These are phyloP conservation scores for Leptopilina drosophilae DNA, from an alignment of 2,888 invertebrate species.

Conservation along the genomic window DNA sequence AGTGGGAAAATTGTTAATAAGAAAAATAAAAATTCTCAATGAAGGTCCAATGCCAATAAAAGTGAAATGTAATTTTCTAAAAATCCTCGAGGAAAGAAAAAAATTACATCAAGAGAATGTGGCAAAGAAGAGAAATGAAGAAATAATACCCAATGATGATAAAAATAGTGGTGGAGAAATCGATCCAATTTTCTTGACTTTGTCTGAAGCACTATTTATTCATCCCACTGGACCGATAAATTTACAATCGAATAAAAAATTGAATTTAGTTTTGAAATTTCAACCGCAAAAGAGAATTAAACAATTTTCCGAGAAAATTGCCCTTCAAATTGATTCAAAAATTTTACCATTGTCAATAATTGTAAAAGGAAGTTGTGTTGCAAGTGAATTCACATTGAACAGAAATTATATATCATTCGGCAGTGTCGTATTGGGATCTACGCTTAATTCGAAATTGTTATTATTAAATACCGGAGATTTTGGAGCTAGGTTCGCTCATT, in stretches of 20 bases:
- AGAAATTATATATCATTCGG: conserved; percentile 78
- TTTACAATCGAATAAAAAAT: conserved; percentile 70
- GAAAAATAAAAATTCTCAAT: conserved; percentile 80
- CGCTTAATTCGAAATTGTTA: conserved; percentile 75
- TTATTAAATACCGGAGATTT: conserved; percentile 80
- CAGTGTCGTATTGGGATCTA: conserved; percentile 78
- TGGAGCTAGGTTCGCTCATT: conserved; percentile 76
- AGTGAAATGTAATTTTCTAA: conserved; percentile 78
- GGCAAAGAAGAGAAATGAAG: neutral
- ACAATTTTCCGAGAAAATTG: conserved; percentile 76
- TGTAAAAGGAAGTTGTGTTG: conserved; percentile 79
- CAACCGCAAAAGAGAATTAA: conserved; percentile 70
- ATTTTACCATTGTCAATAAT: conserved; percentile 78
- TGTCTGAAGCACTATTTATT: conserved; percentile 65
- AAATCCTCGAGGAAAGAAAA: neutral
- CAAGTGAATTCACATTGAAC: conserved; percentile 78
- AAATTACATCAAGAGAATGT: neutral
- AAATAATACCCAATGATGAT: neutral
- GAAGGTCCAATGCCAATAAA: conserved; percentile 79
- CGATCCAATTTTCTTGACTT: neutral
- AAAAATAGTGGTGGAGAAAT: neutral
- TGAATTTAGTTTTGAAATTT: conserved; percentile 73
- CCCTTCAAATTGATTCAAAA: conserved; percentile 77
- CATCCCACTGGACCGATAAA: conserved; percentile 66
- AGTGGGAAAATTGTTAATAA: conserved; percentile 78